phyloP scores from a whole-genome alignment of 2,113 vertebrate species.

The Phylloscopus whistleri region DNA sequence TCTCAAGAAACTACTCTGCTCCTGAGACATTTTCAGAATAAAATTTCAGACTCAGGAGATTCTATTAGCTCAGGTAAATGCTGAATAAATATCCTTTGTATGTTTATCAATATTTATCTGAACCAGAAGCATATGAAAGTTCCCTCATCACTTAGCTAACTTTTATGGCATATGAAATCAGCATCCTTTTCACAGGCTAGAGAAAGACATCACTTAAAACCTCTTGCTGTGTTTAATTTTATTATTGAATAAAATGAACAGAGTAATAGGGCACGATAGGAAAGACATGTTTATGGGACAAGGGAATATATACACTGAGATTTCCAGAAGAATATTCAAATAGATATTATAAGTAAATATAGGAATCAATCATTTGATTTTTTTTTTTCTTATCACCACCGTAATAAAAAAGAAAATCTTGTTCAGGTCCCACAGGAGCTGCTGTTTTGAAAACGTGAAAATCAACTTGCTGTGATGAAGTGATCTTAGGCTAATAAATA shows the following conservation, averaged over 20 bases:
- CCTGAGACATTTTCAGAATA: not conserved
- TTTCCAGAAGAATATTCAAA: not conserved
- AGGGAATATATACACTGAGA: not conserved
- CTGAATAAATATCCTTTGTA: not conserved
- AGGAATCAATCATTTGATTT: not conserved
- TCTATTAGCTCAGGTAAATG: not conserved
- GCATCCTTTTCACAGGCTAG: constrained; percentile 33
- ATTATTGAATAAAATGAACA: not conserved
- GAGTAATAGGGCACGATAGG: not conserved
- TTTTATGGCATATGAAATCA: constrained; percentile 9
- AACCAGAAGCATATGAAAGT: constrained; percentile 9
- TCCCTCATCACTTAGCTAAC: constrained; percentile 34
- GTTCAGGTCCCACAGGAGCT: not conserved
- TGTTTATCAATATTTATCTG: constrained; percentile 34
- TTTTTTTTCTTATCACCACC: not conserved
- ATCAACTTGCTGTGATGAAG: not conserved
- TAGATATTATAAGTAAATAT: not conserved
- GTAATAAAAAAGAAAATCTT: not conserved
- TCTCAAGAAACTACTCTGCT: not conserved
- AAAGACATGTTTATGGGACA: not conserved
- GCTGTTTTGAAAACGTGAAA: not conserved
- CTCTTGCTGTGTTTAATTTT: not conserved
- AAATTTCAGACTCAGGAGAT: not conserved
- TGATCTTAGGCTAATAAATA: not conserved
- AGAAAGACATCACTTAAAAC: constrained; percentile 8